Evolutionary conservation across 2,113 vertebrate genomes (phyloP).

Genomic region (Alligator sinensis): DNA sequence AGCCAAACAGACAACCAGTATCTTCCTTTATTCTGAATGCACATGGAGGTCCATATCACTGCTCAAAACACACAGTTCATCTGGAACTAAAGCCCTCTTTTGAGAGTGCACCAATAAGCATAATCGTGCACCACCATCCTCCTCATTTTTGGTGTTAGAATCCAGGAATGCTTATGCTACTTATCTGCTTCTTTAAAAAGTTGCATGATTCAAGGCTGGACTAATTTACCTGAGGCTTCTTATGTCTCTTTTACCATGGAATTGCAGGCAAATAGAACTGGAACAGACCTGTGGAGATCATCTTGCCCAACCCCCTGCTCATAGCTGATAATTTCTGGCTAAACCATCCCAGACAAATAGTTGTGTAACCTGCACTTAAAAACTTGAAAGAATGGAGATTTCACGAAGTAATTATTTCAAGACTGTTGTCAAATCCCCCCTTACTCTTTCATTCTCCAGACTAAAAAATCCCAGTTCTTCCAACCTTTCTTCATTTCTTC

Average conservation of each 20-base stretch:
- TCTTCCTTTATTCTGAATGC: background rate
- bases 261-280: no score
- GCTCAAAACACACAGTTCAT: background rate
- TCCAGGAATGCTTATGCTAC: background rate
- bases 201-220: background rate
- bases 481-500: no score
- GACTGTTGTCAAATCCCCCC: no score
- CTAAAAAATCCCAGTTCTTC: no score
- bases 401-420: no score
- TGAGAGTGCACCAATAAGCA: fast-evolving
- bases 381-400: no score
- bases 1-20: fast-evolving
- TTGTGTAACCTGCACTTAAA: no score
- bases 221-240: background rate
- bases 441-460: no score
- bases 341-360: no score
- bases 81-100: fast-evolving
- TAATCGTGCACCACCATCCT: fast-evolving
- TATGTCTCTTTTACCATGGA: background rate
- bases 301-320: no score
- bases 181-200: background rate
- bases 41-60: background rate
- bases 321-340: no score
- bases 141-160: background rate
- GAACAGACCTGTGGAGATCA: no score